Evolutionary conservation across 2,888 invertebrate species (phyloP), one percentile per base, ranked within the genome.

Genomic region (Trissolcus japonicus): DNA sequence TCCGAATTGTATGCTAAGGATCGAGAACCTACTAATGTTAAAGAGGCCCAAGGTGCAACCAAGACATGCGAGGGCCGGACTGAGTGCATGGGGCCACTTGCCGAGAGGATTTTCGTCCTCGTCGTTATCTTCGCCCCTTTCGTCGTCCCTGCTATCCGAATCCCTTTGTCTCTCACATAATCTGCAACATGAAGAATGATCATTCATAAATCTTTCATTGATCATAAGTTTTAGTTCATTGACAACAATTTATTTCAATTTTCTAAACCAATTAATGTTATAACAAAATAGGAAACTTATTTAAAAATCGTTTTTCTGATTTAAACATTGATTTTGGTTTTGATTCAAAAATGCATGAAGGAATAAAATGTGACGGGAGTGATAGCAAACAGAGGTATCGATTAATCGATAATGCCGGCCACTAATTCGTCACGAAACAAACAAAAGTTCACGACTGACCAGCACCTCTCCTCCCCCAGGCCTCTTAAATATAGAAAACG

Each of bases 31-130:
- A 83, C 95, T 95, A 83, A 97, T 94, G 90, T 96, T 96, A 90
- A 96, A 96, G 68, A 96, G 92, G 61, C 96, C 96, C 80, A 97
- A 90, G 1, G 96, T 96, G 88, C 96, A 96, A 78, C 95, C 94
- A 53, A 96, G 91, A 84, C 95, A 93, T 21, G 96, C 95, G 82
- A 97, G 90, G 87, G 94, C 93, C 41, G 95, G 93, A 86, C 95
- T 95, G 84, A 94, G 92, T 16, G 91, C 90, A 84, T 94, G 93
- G 2, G 93, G 94, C 94, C 94, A 94, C 79, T 90, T 91, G 55
- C 92, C 92, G 79, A 92, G 81, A 6, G 92, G 91, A 84, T 91
- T 92, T 69, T 90, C 90, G 43, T 90, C 89, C 75, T 90, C 91
- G 40, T 88, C 88, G 46, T 87, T 86, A 35, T 85, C 85, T 29